Conservation (phyloP, 2,113 vertebrate species). For the Neodon shergylaensis region DNA sequence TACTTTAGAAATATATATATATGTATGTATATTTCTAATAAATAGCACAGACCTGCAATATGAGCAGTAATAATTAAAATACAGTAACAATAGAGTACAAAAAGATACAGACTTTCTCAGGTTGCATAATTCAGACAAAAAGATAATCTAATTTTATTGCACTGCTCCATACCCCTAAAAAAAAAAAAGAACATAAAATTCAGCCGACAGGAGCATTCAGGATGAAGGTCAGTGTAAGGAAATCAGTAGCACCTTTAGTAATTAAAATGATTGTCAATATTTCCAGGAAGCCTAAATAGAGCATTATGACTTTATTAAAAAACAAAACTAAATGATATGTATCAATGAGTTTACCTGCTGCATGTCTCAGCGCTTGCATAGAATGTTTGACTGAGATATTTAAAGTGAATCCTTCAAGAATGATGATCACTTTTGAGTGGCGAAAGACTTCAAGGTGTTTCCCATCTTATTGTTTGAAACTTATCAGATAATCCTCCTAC, state of each 20-base stretch:
- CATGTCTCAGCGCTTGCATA: conserved; percentile 83
- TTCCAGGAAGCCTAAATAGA: conserved; percentile 79
- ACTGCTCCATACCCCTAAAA: neutral
- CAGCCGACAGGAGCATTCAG: conserved; percentile 69
- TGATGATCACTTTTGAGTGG: conserved; percentile 14
- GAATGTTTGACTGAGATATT: conserved; percentile 70
- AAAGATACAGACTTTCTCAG: conserved; percentile 76
- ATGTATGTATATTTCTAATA: conserved; percentile 78
- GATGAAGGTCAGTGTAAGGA: conserved; percentile 79
- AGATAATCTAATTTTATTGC: conserved; percentile 67
- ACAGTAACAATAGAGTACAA: conserved; percentile 72
- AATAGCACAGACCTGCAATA: conserved; percentile 77
- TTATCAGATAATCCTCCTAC: neutral
- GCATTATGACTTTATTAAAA: conserved; percentile 77
- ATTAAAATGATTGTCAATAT: conserved; percentile 81
- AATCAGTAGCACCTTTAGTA: conserved; percentile 85
- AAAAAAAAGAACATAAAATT: conserved; percentile 27
- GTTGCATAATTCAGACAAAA: conserved; percentile 79
- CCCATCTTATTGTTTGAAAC: conserved; percentile 52
- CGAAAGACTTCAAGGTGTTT: conserved; percentile 47
- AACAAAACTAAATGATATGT: conserved; percentile 75
- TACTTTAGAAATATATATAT: conserved; percentile 83
- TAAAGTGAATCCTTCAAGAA: conserved; percentile 53
- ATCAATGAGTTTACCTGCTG: conserved; percentile 68
- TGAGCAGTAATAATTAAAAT: conserved; percentile 78